Evolutionary conservation across 2,888 invertebrate species (phyloP), one percentile per base, ranked within the genome.

Genomic region (Deilephila elpenor): DNA sequence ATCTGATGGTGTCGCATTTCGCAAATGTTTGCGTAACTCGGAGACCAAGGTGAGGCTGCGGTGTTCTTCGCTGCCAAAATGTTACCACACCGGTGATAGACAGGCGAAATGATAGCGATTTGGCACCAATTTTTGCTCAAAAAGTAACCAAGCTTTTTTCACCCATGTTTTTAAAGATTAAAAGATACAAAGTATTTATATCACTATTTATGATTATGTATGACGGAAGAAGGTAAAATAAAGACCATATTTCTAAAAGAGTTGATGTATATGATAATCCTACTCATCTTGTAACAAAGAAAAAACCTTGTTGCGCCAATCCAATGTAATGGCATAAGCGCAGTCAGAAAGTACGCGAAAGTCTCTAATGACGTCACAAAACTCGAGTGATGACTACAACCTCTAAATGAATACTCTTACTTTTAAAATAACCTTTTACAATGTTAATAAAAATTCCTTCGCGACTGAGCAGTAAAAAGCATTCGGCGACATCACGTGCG

Each of bases 41-140:
- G 67, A 5, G 25, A 1, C 37, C 67, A 67, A 67, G 67, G 67
- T 67, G 67, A 51, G 20, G 67, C 25, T 67, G 67, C 67, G 67
- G 67, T 67, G 51, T 25, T 67, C 25, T 20, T 62, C 44, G 20
- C 32, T 29, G 3, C 5, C 56, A 56, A n/a, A 5, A n/a, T 20
- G 20, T 67, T 67, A 17, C 67, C 25, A 67, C 14, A 67, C 20
- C 6, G 25, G 67, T 67, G 17, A 51, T 14, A 20, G 14, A n/a
- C 11, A 62, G 14, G 2, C 56, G n/a, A 56, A 56, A 56, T 56
- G 17, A 5, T 56, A 56, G 56, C 56, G 5, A n/a, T n/a, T 56
- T 56, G 56, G 56, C 7, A n/a, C 56, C 56, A 56, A 56, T 6
- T 19, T 56, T n/a, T 19, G 19, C 56, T 56, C 7, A 56, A 56